These are phyloP conservation scores for Papilio glaucus DNA, from an alignment of 1,140 invertebrate species.

Conservation along the genomic window DNA sequence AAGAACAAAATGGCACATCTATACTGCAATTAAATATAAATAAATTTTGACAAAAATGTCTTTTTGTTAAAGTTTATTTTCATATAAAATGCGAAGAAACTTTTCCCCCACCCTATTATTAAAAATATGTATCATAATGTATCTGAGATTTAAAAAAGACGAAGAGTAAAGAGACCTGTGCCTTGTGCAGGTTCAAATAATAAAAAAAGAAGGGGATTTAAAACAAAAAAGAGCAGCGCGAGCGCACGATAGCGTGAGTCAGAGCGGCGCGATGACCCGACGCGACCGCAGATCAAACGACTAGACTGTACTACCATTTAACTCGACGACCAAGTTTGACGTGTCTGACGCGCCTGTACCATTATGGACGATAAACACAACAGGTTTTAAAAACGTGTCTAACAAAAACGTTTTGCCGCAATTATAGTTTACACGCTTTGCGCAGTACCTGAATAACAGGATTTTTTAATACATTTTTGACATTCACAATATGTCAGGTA, in stretches of 20 bases:
- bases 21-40: no score
- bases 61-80: no score
- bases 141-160: not conserved
- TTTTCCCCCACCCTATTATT: no score
- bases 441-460: not conserved
- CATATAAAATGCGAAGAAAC: no score
- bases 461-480: not conserved
- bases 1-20: no score
- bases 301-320: no score
- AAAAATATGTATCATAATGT: no score
- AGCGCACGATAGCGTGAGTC: not conserved
- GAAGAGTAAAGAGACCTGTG: not conserved
- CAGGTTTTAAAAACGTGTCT: constrained; percentile 3
- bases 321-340: not conserved
- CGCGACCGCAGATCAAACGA: not conserved
- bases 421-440: not conserved
- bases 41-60: no score
- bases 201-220: no score
- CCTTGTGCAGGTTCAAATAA: not conserved
- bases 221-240: not conserved
- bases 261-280: constrained; percentile 1
- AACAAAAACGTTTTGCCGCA: constrained; percentile 7
- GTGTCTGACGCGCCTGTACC: not conserved
- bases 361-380: constrained; percentile 9
- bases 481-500: not conserved